phyloP scores from a whole-genome alignment of 2,888 invertebrate genomes.

The Drosophila paranaensis region DNA sequence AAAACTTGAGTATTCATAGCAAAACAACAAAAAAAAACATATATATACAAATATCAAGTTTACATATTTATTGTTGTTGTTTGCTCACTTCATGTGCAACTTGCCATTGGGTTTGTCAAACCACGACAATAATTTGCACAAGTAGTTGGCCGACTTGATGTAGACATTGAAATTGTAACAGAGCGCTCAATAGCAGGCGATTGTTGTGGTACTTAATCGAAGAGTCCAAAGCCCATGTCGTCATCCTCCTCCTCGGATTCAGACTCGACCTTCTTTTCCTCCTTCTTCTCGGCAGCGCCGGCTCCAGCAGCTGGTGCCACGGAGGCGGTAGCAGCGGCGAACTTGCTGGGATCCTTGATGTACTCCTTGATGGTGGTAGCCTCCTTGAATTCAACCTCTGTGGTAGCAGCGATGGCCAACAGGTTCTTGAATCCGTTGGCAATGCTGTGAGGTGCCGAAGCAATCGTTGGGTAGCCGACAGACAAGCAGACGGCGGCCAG shows the following conservation, averaged over 20 bases:
- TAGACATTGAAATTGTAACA: constrained; percentile 48
- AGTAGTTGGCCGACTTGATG: constrained; percentile 23
- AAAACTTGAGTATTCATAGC: no score
- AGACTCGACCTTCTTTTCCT: constrained; percentile 92
- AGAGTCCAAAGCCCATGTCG: constrained; percentile 99
- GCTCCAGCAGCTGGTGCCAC: constrained; percentile 88
- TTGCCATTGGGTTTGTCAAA: constrained; percentile 84
- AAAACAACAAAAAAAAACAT: neutral
- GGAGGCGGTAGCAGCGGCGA: constrained; percentile 89
- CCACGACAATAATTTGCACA: constrained; percentile 83
- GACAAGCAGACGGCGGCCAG: constrained; percentile 96
- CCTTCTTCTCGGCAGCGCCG: constrained; percentile 87
- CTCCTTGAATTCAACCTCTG: constrained; percentile 97
- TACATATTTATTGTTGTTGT: constrained; percentile 57
- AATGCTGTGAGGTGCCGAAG: constrained; percentile 98
- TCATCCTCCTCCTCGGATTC: constrained; percentile 92
- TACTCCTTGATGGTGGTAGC: constrained; percentile 96
- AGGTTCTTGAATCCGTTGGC: constrained; percentile 99
- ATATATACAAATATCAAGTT: constrained; percentile 37
- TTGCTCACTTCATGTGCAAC: constrained; percentile 62
- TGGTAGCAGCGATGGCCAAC: constrained; percentile 97
- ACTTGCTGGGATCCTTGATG: constrained; percentile 98
- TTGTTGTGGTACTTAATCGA: constrained; percentile 88
- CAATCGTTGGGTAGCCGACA: constrained; percentile 98
- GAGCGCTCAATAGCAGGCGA: constrained; percentile 18